Conservation (phyloP, 2,113 vertebrate genomes). For the Tylochromis polylepis region DNA sequence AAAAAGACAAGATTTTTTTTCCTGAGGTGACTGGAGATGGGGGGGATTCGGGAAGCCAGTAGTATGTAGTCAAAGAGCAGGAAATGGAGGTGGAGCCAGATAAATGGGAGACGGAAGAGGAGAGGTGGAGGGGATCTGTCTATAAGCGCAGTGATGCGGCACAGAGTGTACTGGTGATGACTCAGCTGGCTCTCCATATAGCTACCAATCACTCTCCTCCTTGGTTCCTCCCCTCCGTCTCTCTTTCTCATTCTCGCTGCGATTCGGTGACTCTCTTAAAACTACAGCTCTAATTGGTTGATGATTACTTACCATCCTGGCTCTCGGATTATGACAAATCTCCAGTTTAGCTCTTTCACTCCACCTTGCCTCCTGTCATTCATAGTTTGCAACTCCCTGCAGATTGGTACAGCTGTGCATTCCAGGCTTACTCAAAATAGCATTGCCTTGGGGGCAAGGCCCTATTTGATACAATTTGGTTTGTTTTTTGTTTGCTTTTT, state of each 20-base stretch:
- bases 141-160: slow-evolving; percentile 76
- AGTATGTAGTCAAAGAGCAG: slow-evolving; percentile 31
- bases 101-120: slow-evolving; percentile 38
- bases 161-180: slow-evolving; percentile 76
- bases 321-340: slow-evolving; percentile 46
- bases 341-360: slow-evolving; percentile 5
- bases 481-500: fast-evolving
- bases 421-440: background rate
- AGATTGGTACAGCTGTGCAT: slow-evolving; percentile 25
- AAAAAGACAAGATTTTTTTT: background rate
- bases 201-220: slow-evolving; percentile 65
- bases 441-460: background rate
- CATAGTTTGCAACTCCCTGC: background rate
- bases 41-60: slow-evolving; percentile 11
- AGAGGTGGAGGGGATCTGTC: slow-evolving; percentile 66
- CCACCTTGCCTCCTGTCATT: slow-evolving; percentile 7
- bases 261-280: slow-evolving; percentile 37
- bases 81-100: slow-evolving; percentile 49
- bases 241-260: slow-evolving; percentile 1
- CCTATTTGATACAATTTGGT: background rate
- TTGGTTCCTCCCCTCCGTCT: background rate
- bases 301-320: slow-evolving; percentile 42
- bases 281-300: slow-evolving; percentile 53
- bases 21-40: background rate
- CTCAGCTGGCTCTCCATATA: slow-evolving; percentile 76